phyloP scores from a whole-genome alignment of 2,113 vertebrate genomes.

The Agapornis roseicollis region DNA sequence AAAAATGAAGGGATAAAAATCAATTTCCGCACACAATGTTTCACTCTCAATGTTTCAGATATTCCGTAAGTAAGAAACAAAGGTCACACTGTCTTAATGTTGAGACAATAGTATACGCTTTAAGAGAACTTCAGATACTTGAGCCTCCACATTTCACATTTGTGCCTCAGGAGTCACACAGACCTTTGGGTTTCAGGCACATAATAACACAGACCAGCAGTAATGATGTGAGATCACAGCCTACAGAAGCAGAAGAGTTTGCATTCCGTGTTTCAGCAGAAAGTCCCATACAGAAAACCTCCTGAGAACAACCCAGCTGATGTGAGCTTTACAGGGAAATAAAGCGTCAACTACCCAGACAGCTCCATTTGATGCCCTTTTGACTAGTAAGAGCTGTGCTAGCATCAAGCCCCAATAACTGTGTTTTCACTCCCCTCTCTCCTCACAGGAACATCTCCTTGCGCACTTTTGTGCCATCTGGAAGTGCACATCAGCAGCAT shows the following conservation, averaged over 20 bases:
- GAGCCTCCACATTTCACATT: background rate
- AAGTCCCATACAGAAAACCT: background rate
- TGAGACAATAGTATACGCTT: background rate
- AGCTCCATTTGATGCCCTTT: background rate
- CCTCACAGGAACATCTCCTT: background rate
- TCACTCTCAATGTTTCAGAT: background rate
- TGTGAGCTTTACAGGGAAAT: background rate
- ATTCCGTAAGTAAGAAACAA: background rate
- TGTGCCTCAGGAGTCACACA: background rate
- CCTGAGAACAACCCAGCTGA: background rate
- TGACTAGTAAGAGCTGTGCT: background rate
- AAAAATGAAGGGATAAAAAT: background rate
- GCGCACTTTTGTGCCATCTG: background rate
- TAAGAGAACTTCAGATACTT: background rate
- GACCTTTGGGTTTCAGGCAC: background rate
- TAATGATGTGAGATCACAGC: background rate
- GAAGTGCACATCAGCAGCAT: background rate
- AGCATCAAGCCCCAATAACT: fast-evolving
- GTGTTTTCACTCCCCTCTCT: background rate
- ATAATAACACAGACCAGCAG: background rate
- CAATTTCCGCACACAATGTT: background rate
- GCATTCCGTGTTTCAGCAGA: background rate
- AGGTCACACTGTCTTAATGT: background rate
- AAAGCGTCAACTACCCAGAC: background rate
- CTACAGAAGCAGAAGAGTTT: background rate